These are phyloP conservation scores for Redunca redunca DNA, from an alignment of 2,113 vertebrate species.

Conservation along the genomic window DNA sequence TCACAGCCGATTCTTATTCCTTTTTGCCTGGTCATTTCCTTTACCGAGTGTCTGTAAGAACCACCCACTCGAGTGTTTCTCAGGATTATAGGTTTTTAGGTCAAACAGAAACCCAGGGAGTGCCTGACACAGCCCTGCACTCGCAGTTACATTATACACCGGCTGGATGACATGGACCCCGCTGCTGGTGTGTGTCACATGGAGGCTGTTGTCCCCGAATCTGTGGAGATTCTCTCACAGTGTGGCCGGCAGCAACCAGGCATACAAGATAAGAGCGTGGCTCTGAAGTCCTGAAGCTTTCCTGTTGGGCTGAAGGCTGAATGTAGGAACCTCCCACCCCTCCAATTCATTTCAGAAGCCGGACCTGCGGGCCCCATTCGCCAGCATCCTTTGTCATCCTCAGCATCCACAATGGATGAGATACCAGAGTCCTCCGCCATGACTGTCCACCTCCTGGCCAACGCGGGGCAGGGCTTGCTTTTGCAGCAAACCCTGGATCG, in stretches of 20 bases:
- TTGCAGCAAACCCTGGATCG: conserved; percentile 89
- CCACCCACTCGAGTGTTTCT: conserved; percentile 64
- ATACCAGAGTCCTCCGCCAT: conserved; percentile 76
- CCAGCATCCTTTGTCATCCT: background rate
- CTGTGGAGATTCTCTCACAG: fast-evolving
- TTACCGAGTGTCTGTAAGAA: conserved; percentile 64
- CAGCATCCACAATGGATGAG: conserved; percentile 72
- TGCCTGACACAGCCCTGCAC: background rate
- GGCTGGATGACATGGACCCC: background rate
- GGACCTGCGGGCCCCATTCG: background rate
- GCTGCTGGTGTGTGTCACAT: fast-evolving
- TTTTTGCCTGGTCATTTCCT: conserved; percentile 74
- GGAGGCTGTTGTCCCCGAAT: fast-evolving
- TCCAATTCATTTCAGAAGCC: background rate
- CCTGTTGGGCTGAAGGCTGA: background rate
- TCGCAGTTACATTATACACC: background rate
- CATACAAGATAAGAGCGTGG: fast-evolving
- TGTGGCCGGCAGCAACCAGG: background rate
- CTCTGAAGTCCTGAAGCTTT: background rate
- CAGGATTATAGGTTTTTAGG: conserved; percentile 61
- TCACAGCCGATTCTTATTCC: conserved; percentile 29
- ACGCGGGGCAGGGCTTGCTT: conserved; percentile 81
- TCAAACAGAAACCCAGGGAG: conserved; percentile 28
- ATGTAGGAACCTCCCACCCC: fast-evolving
- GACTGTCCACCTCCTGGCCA: conserved; percentile 90